Base-by-base conservation (phyloP, 2,797 vertebrate genomes). In the Hypotaenidia philippensis region DNA sequence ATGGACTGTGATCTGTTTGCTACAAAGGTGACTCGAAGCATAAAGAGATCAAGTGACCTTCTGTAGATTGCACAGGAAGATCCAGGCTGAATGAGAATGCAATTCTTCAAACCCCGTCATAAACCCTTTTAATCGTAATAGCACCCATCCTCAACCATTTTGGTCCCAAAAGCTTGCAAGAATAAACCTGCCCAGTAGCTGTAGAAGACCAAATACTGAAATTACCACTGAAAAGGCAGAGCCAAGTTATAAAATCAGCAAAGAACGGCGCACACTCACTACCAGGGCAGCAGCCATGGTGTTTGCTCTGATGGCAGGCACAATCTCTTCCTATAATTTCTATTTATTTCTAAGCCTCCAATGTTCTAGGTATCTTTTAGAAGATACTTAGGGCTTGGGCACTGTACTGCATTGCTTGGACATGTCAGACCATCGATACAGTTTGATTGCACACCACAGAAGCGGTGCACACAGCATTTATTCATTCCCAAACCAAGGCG, bases 381-480 rank as follows among this genome's bases (percentile, higher is more conserved):
- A 69, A 44, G 26, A 44, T 44, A 44, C 41, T 18, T 19, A 44
- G 41, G 18, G 41, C 41, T 44, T 19, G 9, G 41, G 41, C 41
- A 44, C 41, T 44, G 41, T 44, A 19, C 41, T 18, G 21, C 31
- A 2, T 9, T 53, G 53, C 59, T 75, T 20, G 16, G 76, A 49
- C 36, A 44, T 32, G 8, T 14, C 59, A 38, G 44, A 8, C 36
- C 60, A 32, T 29, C 1, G 1, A 11, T 4, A 40, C 17, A 26
- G 65, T 34, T 29, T 44, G 38, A 55, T 40, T 18, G 36, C 64
- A 66, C 49, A 55, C 2, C 19, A 13, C 0, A 40, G 20, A 34
- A 44, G 3, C 0, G 11, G 18, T 40, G 40, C 34, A 47, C 44
- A 13, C 15, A 3, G 1, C 3, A 8, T 5, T 9, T 15, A 0